Evolutionary conservation across 2,797 vertebrate species (phyloP).

Genomic region (Takifugu rubripes): DNA sequence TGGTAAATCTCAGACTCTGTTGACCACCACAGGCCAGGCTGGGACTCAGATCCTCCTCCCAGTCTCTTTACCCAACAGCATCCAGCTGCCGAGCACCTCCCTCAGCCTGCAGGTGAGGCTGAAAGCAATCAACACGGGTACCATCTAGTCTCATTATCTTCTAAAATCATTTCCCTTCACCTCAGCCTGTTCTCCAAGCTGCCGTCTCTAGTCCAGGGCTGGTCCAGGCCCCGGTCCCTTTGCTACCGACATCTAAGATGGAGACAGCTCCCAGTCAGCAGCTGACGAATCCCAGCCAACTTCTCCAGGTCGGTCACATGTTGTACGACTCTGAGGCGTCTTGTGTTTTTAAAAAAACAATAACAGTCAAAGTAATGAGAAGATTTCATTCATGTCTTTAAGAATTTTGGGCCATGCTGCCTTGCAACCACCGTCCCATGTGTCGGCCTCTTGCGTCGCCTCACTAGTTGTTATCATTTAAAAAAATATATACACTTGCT

Average conservation of each 20-base stretch:
- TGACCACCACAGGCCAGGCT: slow-evolving; percentile 76
- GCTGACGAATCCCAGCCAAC: slow-evolving; percentile 70
- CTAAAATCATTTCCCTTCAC: neutral
- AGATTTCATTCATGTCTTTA: neutral
- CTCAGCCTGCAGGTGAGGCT: slow-evolving; percentile 84
- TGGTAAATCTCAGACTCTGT: slow-evolving; percentile 81
- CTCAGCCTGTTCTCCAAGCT: slow-evolving; percentile 80
- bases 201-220: slow-evolving; percentile 73
- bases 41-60: slow-evolving; percentile 89
- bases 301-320: slow-evolving; percentile 81
- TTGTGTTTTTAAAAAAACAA: neutral
- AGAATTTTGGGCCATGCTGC: too few species aligned
- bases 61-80: slow-evolving; percentile 82
- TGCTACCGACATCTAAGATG: slow-evolving; percentile 73
- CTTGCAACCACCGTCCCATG: too few species aligned
- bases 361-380: neutral
- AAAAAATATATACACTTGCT: too few species aligned
- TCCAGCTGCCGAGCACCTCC: slow-evolving; percentile 85
- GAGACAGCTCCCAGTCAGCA: slow-evolving; percentile 70
- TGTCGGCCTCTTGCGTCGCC: too few species aligned
- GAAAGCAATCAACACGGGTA: neutral
- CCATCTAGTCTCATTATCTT: neutral
- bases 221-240: slow-evolving; percentile 72
- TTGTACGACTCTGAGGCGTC: neutral
- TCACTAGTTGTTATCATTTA: too few species aligned